These are phyloP conservation scores for Coregonus sp. DNA, from an alignment of 2,797 vertebrate species.

Conservation along the genomic window DNA sequence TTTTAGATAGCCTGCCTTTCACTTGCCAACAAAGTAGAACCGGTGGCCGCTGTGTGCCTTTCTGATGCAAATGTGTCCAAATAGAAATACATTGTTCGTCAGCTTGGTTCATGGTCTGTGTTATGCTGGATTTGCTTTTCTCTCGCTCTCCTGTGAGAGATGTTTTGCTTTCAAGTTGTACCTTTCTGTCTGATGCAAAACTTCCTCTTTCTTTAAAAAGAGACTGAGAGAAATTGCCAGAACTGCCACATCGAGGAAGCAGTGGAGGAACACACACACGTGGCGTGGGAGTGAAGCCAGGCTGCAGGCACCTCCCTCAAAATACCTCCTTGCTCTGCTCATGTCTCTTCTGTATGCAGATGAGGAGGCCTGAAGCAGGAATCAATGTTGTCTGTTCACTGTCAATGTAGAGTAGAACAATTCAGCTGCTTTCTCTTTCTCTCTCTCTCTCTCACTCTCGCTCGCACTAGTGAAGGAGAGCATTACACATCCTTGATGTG, in stretches of 20 bases:
- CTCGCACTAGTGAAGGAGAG: slow-evolving; percentile 30
- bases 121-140: slow-evolving; percentile 55
- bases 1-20: slow-evolving; percentile 52
- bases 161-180: slow-evolving; percentile 63
- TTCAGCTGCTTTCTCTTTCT: neutral
- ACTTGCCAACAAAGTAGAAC: slow-evolving; percentile 51
- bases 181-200: slow-evolving; percentile 65
- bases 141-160: slow-evolving; percentile 61
- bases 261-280: slow-evolving; percentile 31
- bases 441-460: slow-evolving; percentile 23
- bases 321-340: slow-evolving; percentile 26
- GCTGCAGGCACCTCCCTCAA: slow-evolving; percentile 42
- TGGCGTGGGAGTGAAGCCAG: slow-evolving; percentile 21
- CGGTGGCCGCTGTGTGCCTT: slow-evolving; percentile 48
- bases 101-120: slow-evolving; percentile 48
- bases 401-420: neutral
- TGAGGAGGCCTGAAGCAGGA: slow-evolving; percentile 41
- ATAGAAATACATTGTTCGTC: slow-evolving; percentile 63
- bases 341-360: slow-evolving; percentile 22
- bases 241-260: slow-evolving; percentile 52
- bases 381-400: slow-evolving; percentile 20
- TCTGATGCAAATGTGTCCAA: slow-evolving; percentile 74
- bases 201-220: slow-evolving; percentile 62
- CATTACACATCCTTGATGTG: slow-evolving; percentile 26
- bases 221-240: slow-evolving; percentile 46